Evolutionary conservation across 2,113 vertebrate species (phyloP), one percentile per base, ranked within the genome.

Genomic region (Melanocharis versteri): DNA sequence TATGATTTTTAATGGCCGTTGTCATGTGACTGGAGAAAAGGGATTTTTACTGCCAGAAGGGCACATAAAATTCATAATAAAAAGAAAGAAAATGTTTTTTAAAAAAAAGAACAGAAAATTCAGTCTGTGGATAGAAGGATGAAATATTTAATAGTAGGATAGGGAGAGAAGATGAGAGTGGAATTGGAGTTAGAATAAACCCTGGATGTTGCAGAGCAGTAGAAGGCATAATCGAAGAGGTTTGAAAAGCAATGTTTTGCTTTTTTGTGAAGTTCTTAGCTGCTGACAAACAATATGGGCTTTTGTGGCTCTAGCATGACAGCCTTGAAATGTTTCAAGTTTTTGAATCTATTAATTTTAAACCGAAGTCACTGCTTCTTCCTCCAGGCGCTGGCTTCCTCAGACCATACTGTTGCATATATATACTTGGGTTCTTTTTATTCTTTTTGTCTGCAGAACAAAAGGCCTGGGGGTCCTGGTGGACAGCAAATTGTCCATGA

Each of bases 1-100:
- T 85, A 94, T 30, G 87, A 94, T 85, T 95, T 96, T 96, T 95
- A 95, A 95, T 73, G 45, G 4, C 35, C 23, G 21, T 30, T 70
- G 33, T 80, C 91, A 95, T n/a, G 33, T 89, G 93, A 90, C 77
- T 62, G 27, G 54, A 80, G 39, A 35, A 91, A 79, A 93, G 58
- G 50, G 58, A 85, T 42, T 91, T 96, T 91, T 87, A 72, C 51
- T 72, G 54, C 77, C 77, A 95, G 71, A 88, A 84, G 42, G 37
- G 58, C 13, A 62, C 40, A 53, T 72, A 65, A 42, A 94, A 89
- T 60, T 76, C 45, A 42, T 53, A 70, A 75, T 37, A 50, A 70
- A 47, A 17, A 37, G 37, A 80, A 65, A 65, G 20, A 61, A 87
- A 91, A 69, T 20, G 2, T 68, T 60, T 56, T 50, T 66, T 26